Percentiles rank a stretch among this genome's conserved stretches.
These are phyloP conservation scores for Prionailurus viverrinus DNA, from an alignment of 2,113 vertebrate genomes.

Conservation along the genomic window DNA sequence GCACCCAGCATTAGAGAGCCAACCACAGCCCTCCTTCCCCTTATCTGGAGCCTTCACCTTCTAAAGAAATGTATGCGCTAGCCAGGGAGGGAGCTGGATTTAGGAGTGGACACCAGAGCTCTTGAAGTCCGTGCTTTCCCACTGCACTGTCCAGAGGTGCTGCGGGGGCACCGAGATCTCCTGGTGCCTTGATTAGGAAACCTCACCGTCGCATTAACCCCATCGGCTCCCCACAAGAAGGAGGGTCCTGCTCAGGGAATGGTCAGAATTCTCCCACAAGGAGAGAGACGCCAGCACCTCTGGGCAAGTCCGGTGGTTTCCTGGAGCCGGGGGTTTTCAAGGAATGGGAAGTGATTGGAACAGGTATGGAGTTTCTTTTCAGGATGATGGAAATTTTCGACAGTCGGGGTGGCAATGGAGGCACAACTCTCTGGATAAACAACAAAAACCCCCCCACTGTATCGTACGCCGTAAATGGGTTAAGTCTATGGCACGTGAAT, in stretches of 20 bases:
- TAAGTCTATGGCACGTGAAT: rapidly evolving
- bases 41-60: background rate
- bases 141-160: rapidly evolving
- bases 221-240: background rate
- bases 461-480: rapidly evolving
- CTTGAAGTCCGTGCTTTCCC: rapidly evolving
- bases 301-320: rapidly evolving
- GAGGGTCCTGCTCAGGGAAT: rapidly evolving
- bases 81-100: rapidly evolving
- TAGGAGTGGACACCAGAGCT: rapidly evolving
- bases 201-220: rapidly evolving
- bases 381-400: too few relatives aligned
- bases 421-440: background rate
- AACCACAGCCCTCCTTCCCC: background rate
- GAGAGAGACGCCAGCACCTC: rapidly evolving
- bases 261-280: rapidly evolving
- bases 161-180: rapidly evolving
- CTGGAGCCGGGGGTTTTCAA: background rate
- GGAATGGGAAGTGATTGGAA: background rate
- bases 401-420: rapidly evolving
- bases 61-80: background rate
- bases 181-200: background rate
- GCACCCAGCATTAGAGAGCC: rapidly evolving
- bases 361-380: background rate
- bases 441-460: rapidly evolving